Base-by-base conservation (phyloP, 2,888 invertebrate genomes). In the Netelia virgata region DNA sequence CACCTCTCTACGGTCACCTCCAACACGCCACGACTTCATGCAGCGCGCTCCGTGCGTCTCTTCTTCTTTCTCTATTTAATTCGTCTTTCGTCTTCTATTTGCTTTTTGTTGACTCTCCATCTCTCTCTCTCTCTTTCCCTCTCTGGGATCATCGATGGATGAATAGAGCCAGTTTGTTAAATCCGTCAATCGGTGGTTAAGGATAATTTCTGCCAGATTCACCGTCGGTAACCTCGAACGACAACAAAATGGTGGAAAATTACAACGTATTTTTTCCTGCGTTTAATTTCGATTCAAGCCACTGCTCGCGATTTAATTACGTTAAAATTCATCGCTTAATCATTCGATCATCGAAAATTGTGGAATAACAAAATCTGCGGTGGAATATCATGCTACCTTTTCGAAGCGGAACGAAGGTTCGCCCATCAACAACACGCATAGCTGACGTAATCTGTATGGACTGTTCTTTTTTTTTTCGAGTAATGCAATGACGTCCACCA, bases 1-100 rank as follows among this genome's bases (percentile, higher is more conserved):
- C 76, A 41, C 81, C 81, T 82, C 82, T 57, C 64, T 43, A 61
- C 28, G 68, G 66, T 83, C 75, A 53, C 85, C 86, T 83, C 88
- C 86, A 64, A 64, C 64, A 28, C 41, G 43, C 43, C 64, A 64
- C 41, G 86, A 82, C 82, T 86, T 81, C 61, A 82, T 43, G 64
- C 76, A 53, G 81, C 85, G 76, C 85, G 68, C 75, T 85, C 77
- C 55, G 84, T 83, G 82, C 68, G 59, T 84, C 73, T 20, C 64
- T 47, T 73, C 55, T 55, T 63, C 63, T 16, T 77, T 43, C 78
- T 83, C 74, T 75, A 47, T 83, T 75, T 79, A 16, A 74, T 78
- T 57, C 57, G 57, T 36, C 59, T 20, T 28, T 73, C 74, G 43
- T 69, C 53, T 64, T 41, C 18, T 28, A n/a, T 16, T 61, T n/a